phyloP scores from a whole-genome alignment of 1,140 invertebrate species.

The Achroia grisella region DNA sequence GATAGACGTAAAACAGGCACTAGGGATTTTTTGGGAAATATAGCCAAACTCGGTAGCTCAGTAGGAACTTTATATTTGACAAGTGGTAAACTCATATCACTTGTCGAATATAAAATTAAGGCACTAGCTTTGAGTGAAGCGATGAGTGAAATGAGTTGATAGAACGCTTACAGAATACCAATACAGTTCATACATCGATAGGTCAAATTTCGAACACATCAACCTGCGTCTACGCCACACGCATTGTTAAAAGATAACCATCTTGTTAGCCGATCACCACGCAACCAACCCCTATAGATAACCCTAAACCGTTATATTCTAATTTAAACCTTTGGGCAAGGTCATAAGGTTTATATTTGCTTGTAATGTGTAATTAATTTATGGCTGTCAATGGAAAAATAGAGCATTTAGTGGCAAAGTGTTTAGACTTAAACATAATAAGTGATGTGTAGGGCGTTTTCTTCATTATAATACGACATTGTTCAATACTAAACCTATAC shows the following conservation, averaged over 20 bases:
- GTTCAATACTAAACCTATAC: no score
- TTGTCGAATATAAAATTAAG: no score
- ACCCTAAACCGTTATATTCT: constrained; percentile 5
- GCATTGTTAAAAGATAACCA: constrained; percentile 55
- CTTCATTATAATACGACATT: neutral
- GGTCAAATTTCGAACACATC: constrained; percentile 28
- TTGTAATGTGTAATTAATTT: constrained; percentile 16
- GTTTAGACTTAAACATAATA: constrained; percentile 30
- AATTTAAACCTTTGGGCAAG: constrained; percentile 2
- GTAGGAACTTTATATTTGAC: no score
- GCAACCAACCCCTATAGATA: constrained; percentile 32
- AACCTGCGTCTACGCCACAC: constrained; percentile 44
- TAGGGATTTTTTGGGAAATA: no score
- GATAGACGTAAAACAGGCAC: no score
- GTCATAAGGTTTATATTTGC: constrained; percentile 8
- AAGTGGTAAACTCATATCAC: no score
- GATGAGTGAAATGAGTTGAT: no score
- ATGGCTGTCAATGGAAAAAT: constrained; percentile 36
- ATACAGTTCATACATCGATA: constrained; percentile 35
- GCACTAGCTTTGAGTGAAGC: no score
- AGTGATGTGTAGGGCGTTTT: constrained; percentile 30
- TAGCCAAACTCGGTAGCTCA: no score
- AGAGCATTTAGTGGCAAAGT: constrained; percentile 27
- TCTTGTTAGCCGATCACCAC: constrained; percentile 51
- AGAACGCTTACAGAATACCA: no score